These are phyloP conservation scores for Drosophila pegasa DNA, from an alignment of 2,888 invertebrate genomes.

Conservation along the genomic window DNA sequence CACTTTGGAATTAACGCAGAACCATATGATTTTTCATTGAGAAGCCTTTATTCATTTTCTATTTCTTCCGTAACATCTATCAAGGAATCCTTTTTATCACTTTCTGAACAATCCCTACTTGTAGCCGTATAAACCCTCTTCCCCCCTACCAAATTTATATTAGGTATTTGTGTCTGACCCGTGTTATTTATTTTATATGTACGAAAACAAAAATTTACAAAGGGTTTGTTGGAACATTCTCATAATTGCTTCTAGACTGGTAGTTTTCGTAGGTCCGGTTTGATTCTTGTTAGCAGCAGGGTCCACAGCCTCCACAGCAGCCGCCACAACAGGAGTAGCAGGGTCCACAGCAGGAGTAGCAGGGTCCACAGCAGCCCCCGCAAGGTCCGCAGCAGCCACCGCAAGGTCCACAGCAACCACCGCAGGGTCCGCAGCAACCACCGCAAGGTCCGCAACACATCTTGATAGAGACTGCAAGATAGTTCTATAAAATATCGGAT, in stretches of 20 bases:
- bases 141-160: no score
- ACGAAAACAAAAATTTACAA: conserved; percentile 1
- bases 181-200: not conserved
- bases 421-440: conserved; percentile 3
- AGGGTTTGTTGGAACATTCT: not conserved
- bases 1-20: no score
- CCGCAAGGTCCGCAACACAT: conserved; percentile 17
- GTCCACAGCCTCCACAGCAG: conserved; percentile 2
- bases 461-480: not conserved
- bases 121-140: no score
- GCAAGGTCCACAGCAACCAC: conserved; percentile 1
- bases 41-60: no score
- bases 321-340: no score
- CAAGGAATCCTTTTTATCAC: no score
- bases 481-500: not conserved
- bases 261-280: no score
- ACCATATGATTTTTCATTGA: no score
- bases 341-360: conserved; percentile 7
- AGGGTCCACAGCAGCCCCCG: conserved; percentile 5
- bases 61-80: no score
- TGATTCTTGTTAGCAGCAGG: not conserved
- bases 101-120: no score
- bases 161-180: no score
- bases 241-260: not conserved
- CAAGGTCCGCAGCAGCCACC: conserved; percentile 4